A percentile compares a stretch with the other conserved stretches of the same genome.
phyloP scores from a whole-genome alignment of 2,797 vertebrate genomes.

The Betta splendens region DNA sequence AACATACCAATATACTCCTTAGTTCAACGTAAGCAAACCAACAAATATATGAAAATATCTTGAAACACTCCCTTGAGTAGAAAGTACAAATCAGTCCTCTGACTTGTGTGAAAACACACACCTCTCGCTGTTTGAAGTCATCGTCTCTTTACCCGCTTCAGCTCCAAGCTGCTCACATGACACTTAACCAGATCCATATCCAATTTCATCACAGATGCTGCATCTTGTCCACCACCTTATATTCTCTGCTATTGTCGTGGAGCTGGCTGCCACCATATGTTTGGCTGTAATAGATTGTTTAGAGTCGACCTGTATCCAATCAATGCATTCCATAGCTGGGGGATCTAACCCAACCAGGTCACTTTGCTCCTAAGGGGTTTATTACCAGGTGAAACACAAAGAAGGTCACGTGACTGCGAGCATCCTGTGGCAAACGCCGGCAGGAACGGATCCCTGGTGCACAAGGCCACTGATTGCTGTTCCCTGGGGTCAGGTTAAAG shows the following conservation, averaged over 20 bases:
- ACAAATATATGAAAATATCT: conserved; percentile 5
- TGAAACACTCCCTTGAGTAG: conserved; percentile 1
- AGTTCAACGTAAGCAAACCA: background rate
- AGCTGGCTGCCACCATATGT: conserved; percentile 41
- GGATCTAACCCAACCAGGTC: conserved; percentile 42
- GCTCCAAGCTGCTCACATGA: conserved; percentile 50
- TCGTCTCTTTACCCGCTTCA: conserved; percentile 22
- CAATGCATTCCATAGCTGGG: conserved; percentile 58
- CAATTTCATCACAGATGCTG: conserved; percentile 32
- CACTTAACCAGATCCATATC: conserved; percentile 41
- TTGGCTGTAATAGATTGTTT: conserved; percentile 58
- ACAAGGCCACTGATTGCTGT: conserved; percentile 47
- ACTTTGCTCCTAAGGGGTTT: conserved; percentile 51
- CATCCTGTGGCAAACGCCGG: conserved; percentile 40
- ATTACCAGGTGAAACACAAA: conserved; percentile 64
- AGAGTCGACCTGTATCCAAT: conserved; percentile 49
- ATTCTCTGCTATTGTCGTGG: conserved; percentile 15
- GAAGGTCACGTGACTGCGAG: conserved; percentile 45
- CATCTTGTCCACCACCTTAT: conserved; percentile 19
- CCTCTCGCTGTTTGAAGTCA: conserved; percentile 40
- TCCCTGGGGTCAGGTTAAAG: conserved; percentile 45
- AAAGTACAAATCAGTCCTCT: conserved; percentile 18
- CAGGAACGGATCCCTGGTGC: conserved; percentile 11
- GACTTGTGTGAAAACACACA: conserved; percentile 16
- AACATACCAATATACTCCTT: background rate